A percentile compares a stretch with the other conserved stretches of the same genome.
These are phyloP conservation scores for Chalcosyrphus nemorum DNA, from an alignment of 2,888 invertebrate genomes.

Conservation along the genomic window DNA sequence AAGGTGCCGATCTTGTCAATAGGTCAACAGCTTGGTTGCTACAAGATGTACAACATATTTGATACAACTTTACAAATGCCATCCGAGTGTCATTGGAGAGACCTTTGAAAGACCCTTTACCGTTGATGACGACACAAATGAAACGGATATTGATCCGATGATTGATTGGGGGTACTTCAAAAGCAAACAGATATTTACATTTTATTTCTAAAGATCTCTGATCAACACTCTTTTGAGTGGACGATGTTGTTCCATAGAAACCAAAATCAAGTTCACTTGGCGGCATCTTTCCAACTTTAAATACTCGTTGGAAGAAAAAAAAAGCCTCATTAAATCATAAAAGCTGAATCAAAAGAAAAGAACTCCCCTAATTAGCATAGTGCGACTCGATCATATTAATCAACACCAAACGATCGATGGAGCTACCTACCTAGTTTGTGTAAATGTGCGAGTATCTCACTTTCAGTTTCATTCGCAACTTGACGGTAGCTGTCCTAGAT, in stretches of 20 bases:
- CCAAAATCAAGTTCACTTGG: conserved; percentile 11
- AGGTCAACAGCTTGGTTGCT: background rate
- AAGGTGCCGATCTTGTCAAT: background rate
- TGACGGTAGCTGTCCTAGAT: conserved; percentile 17
- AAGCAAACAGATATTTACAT: conserved; percentile 16
- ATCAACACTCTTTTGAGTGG: background rate
- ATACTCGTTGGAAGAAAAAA: background rate
- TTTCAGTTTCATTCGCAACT: conserved; percentile 25
- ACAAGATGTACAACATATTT: background rate
- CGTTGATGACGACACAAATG: background rate
- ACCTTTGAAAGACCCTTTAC: background rate
- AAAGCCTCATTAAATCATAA: background rate
- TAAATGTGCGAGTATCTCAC: background rate
- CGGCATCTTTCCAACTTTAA: background rate
- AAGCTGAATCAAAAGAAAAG: background rate
- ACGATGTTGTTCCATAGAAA: background rate
- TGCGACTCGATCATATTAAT: conserved; percentile 15
- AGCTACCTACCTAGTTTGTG: background rate
- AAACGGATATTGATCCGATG: background rate
- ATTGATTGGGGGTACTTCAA: background rate
- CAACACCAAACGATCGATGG: conserved; percentile 15
- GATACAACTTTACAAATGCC: background rate
- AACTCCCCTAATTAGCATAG: conserved; percentile 37
- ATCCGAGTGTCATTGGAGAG: conserved; percentile 11
- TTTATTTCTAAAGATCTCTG: background rate